Evolutionary conservation across 2,888 invertebrate species (phyloP).

Genomic region (Archaeoteleia sp.): DNA sequence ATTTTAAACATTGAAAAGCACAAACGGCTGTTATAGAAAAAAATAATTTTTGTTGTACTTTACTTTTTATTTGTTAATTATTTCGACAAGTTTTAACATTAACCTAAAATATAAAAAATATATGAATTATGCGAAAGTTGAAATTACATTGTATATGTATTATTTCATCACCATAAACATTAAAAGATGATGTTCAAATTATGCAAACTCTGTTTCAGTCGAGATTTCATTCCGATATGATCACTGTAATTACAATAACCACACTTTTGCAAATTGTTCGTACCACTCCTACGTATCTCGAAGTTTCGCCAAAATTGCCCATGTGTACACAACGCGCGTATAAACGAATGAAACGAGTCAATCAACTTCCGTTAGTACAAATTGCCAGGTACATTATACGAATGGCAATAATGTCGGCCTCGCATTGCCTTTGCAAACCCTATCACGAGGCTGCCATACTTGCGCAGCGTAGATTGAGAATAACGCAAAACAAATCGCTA

Average conservation of each 20-base stretch:
- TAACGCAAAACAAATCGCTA: conserved; percentile 45
- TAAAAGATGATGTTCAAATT: not conserved
- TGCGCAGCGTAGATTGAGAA: conserved; percentile 18
- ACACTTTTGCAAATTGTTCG: conserved; percentile 16
- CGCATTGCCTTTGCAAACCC: conserved; percentile 25
- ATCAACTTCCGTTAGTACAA: conserved; percentile 49
- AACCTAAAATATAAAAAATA: too few relatives aligned
- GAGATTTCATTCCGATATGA: conserved; percentile 29
- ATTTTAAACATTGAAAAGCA: too few relatives aligned
- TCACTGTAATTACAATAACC: conserved; percentile 23
- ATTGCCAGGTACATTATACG: conserved; percentile 41
- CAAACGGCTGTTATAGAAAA: too few relatives aligned
- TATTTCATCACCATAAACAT: too few relatives aligned
- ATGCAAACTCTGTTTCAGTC: not conserved
- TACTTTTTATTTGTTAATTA: too few relatives aligned
- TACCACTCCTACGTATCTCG: conserved; percentile 16
- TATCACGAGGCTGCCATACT: conserved; percentile 28
- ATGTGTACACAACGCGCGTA: conserved; percentile 4
- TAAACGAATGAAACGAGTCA: conserved; percentile 42
- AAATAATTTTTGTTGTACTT: too few relatives aligned
- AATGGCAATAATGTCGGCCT: conserved; percentile 39
- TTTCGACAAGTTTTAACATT: too few relatives aligned
- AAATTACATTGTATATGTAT: too few relatives aligned
- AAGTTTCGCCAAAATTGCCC: conserved; percentile 34
- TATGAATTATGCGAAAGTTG: too few relatives aligned